Evolutionary conservation across 2,888 invertebrate species (phyloP), one percentile per base, ranked within the genome.

Genomic region (Troides aeacus): DNA sequence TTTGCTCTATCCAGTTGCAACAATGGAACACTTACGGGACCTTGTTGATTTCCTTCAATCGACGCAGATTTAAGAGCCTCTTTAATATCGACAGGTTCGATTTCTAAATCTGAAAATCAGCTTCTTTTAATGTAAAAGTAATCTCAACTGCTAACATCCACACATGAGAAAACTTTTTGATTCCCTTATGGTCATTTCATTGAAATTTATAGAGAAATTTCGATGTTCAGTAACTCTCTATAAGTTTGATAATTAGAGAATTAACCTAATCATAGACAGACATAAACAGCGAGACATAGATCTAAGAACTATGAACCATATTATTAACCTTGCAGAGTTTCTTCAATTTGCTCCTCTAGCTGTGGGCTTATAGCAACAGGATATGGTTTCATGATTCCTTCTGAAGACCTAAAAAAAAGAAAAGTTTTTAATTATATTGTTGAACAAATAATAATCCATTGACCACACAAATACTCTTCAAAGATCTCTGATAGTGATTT

Each of bases 301-400:
- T 3, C 8, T 5, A 18, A 68, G 23, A 42, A 15, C 60, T 65
- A 6, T 53, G 42, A 57, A 62, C 46, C 1, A 17, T 67, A 62
- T 59, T 68, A 70, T 76, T 70, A 81, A 85, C 92, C 93, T 71
- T 82, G 72, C 60, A 95, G 79, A 18, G 95, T 93, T 18, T 94
- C 93, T 71, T 93, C 84, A 17, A 97, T 82, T 78, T 94, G 93
- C 1, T 80, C 73, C 69, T 95, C 93, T 2, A 98, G 81, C n/a
- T 96, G 94, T 0, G 96, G 96, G 24, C 94, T 93, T 1, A 99
- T 91, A 68, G 93, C 94, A 0, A 99, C 97, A 8, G 95, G 94
- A 83, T 96, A 97, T 0, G 97, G 95, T 74, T 95, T 94, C 90
- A 97, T 94, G 74, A 95, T 94, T 66, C 96, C 96, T 62, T 95